Evolutionary conservation across 2,888 invertebrate species (phyloP), one percentile per base, ranked within the genome.

Genomic region (Protophormia terraenovae): DNA sequence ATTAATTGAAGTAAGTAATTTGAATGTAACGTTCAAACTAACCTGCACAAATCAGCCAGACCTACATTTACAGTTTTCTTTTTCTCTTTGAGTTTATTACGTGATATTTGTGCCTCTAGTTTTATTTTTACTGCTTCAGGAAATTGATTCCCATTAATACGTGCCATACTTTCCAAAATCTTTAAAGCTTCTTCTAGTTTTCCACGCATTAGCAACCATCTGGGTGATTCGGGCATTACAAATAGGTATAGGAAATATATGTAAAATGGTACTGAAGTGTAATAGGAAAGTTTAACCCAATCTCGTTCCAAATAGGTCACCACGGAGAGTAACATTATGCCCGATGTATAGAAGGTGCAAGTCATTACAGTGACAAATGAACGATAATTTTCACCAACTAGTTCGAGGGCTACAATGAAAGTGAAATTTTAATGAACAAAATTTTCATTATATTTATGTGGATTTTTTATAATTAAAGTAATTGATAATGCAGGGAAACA

Each of bases 281-380:
- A 95, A 86, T 97, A 92, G 0, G 97, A 96, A 1, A 98, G 93
- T 35, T 94, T 94, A 84, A 96, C 95, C 98, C 98, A 98, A 91
- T 98, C 95, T 75, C 96, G 94, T 55, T 98, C 94, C 76, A 97
- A 93, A 91, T 97, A 98, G 3, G 97, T 97, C n/a, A 98, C 95
- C 22, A 95, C 95, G 0, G 98, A 96, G 66, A 98, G 93, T 90
- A 97, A 93, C 92, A 97, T 96, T 86, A 98, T 94, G 2, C 97
- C 97, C 87, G 97, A 94, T 0, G 97, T 97, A 91, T 98, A 98
- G 92, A 97, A 97, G 76, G 97, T 95, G 89, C 98, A 97, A 0
- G 97, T 97, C 95, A 98, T 95, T 6, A 98, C 97, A 0, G 98
- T 98, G 0, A 98, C 97, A 92, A 98, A 97, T 0, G 97, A 97